Conservation (phyloP, 2,113 vertebrate species). For the Chauna torquata region DNA sequence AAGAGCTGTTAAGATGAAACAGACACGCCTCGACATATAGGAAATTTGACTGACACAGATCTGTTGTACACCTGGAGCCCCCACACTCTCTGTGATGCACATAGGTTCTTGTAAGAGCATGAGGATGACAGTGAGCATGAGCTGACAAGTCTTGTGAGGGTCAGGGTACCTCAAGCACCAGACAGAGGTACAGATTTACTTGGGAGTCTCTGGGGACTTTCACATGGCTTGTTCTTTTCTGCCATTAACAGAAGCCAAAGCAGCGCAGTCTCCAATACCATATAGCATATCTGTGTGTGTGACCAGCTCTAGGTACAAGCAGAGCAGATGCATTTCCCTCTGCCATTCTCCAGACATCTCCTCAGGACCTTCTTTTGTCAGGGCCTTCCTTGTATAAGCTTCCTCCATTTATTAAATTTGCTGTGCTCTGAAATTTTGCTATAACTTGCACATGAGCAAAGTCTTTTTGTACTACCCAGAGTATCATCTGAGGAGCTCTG, state of each 20-base stretch:
- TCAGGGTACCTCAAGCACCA: neutral
- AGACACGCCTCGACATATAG: neutral
- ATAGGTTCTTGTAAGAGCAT: neutral
- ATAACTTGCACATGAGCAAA: neutral
- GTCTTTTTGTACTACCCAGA: neutral
- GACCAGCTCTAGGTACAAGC: neutral
- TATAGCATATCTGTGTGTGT: neutral
- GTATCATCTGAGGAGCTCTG: neutral
- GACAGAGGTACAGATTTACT: neutral
- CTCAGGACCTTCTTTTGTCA: neutral
- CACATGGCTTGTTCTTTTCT: neutral
- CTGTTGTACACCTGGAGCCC: neutral
- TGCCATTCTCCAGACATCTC: neutral
- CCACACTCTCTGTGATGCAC: fast-evolving
- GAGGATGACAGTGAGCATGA: fast-evolving
- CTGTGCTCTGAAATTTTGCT: neutral
- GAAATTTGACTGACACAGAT: neutral
- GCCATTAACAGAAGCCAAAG: neutral
- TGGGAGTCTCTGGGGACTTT: neutral
- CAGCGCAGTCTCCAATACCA: neutral
- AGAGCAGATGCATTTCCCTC: neutral
- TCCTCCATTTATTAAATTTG: neutral
- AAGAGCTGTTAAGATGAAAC: neutral
- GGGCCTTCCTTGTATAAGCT: neutral
- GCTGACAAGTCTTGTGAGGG: neutral